Percentiles rank a stretch among this genome's conserved stretches.
These are phyloP conservation scores for Cryptus viduatorius DNA, from an alignment of 2,888 invertebrate genomes.

Conservation along the genomic window DNA sequence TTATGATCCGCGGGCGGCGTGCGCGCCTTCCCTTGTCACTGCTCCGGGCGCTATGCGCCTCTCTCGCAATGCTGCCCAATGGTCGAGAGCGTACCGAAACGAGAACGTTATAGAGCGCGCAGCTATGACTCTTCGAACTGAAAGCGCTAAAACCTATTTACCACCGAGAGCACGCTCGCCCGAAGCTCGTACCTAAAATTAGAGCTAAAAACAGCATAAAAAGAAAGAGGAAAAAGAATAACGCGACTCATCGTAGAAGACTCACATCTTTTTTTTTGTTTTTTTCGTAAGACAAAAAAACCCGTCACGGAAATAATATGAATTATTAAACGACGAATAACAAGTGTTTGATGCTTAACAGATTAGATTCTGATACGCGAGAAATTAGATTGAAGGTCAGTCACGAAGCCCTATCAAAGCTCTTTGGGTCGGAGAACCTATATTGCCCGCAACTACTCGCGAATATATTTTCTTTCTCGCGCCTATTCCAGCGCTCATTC, in stretches of 20 bases:
- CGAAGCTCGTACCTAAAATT: neutral
- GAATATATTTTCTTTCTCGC: slow-evolving; percentile 1
- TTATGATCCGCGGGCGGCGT: slow-evolving; percentile 78
- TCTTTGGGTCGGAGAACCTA: slow-evolving; percentile 15
- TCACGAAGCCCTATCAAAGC: slow-evolving; percentile 39
- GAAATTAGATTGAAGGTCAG: slow-evolving; percentile 55
- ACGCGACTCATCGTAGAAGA: neutral
- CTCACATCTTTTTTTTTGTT: too few species aligned
- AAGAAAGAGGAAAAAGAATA: neutral
- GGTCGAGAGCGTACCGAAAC: slow-evolving; percentile 2
- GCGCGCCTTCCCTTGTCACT: slow-evolving; percentile 78
- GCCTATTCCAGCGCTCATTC: neutral
- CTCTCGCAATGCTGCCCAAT: slow-evolving; percentile 1
- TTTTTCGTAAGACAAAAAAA: neutral
- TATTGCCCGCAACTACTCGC: slow-evolving; percentile 16
- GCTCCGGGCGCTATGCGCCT: slow-evolving; percentile 78
- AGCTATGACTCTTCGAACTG: neutral
- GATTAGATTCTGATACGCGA: slow-evolving; percentile 37
- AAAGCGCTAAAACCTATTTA: slow-evolving; percentile 1
- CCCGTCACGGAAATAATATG: neutral
- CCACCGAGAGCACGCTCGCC: neutral
- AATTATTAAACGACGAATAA: neutral
- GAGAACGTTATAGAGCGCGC: neutral
- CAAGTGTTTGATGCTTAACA: neutral
- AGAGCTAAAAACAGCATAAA: neutral